phyloP scores from a whole-genome alignment of 2,113 vertebrate genomes.

The Pontoporia blainvillei region DNA sequence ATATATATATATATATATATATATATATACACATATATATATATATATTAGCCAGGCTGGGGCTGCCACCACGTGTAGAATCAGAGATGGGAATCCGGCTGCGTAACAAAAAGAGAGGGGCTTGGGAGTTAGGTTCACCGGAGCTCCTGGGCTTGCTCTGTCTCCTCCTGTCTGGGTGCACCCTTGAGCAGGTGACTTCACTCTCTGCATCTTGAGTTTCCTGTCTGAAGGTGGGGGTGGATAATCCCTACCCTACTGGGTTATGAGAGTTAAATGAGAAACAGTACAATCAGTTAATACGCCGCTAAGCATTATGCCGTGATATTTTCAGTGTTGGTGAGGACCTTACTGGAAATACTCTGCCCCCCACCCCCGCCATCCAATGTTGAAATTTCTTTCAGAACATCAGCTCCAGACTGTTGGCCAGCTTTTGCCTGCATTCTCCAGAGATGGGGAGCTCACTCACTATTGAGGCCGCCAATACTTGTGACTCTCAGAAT shows the following conservation, averaged over 20 bases:
- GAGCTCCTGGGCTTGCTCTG: too few relatives aligned
- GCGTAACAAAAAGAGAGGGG: neutral
- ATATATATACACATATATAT: too few relatives aligned
- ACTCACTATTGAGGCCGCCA: neutral
- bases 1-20: too few relatives aligned
- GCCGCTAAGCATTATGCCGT: neutral
- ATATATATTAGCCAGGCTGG: neutral
- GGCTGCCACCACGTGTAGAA: neutral
- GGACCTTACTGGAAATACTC: neutral
- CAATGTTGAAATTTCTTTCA: neutral
- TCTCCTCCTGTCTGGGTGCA: neutral
- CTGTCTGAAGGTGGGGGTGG: neutral
- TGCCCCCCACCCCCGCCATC: accelerated
- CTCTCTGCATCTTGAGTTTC: neutral
- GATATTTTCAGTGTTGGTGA: neutral
- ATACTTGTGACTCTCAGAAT: neutral
- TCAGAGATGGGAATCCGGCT: neutral
- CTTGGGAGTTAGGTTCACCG: accelerated
- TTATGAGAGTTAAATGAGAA: neutral
- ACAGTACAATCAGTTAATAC: neutral
- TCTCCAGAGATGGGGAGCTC: neutral
- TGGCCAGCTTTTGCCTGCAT: neutral
- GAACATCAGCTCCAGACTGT: neutral
- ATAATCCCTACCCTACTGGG: neutral
- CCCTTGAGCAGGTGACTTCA: neutral